phyloP scores from a whole-genome alignment of 2,888 invertebrate genomes.

The Eupithecia tripunctaria region DNA sequence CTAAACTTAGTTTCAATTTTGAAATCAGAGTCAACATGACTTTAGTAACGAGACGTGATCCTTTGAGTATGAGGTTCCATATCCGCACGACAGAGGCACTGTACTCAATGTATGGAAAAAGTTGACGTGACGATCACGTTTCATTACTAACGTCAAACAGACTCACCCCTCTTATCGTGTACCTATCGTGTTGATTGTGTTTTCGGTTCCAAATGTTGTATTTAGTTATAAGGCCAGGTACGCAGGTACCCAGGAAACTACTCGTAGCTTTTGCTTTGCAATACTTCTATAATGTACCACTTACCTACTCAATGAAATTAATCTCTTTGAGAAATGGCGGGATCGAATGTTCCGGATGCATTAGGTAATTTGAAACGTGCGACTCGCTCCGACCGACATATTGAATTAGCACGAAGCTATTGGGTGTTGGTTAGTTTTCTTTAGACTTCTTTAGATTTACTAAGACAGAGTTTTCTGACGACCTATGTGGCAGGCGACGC shows the following conservation, averaged over 20 bases:
- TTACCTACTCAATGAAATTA: conserved; percentile 31
- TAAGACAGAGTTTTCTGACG: no score
- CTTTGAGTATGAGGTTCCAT: no score
- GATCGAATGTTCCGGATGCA: conserved; percentile 36
- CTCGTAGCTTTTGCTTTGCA: conserved; percentile 7
- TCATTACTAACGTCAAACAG: no score
- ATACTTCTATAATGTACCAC: conserved; percentile 18
- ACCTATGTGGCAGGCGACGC: no score
- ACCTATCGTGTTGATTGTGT: not conserved
- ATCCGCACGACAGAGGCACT: no score
- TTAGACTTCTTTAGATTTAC: no score
- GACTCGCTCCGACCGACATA: conserved; percentile 15
- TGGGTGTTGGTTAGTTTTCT: not conserved
- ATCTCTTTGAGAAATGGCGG: conserved; percentile 28
- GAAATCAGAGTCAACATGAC: no score
- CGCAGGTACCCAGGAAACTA: not conserved
- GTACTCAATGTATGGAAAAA: no score
- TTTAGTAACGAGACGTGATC: no score
- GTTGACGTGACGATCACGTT: no score
- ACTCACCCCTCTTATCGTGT: no score
- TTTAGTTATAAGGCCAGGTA: not conserved
- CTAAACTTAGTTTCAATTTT: not conserved
- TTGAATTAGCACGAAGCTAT: conserved; percentile 17
- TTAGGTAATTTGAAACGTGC: conserved; percentile 33
- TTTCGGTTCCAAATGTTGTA: not conserved